Base-by-base conservation (phyloP, 2,888 invertebrate genomes). In the Norana najaformis region DNA sequence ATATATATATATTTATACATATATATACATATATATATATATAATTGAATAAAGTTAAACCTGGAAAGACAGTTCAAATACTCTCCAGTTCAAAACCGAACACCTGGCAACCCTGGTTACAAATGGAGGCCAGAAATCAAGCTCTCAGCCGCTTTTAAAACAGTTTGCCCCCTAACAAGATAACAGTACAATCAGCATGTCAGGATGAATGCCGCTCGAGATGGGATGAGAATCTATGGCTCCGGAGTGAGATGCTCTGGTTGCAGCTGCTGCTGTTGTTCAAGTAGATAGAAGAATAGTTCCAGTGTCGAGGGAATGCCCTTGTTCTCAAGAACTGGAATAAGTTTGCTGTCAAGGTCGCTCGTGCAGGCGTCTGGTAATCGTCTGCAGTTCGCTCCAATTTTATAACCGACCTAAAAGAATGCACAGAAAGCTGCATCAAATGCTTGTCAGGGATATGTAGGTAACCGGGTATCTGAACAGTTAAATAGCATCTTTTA, bases 341-440 rank as follows among this genome's bases (percentile, higher is more conserved):
- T 96, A 90, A 97, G 95, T 94, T 97, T 97, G 94, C 97, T 96
- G 95, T 97, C 97, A 93, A 97, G 95, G 93, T 97, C 96, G 93
- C 97, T 97, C 97, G 97, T 94, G 92, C 94, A 94, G 88, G 92
- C 90, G 89, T 94, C 93, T 14, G 94, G 93, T 90, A 94, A 91
- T 82, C 92, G 92, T 88, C 93, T 92, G 36, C 94, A 94, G 90
- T 93, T 93, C 11, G 97, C 96, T 37, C 97, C 97, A 35, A 97
- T 97, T 94, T 97, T 96, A 94, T 97, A 97, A 88, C 97, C 97
- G 91, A 97, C 97, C 97, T 97, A 88, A 18, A 91, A 47, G 85
- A 85, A 85, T 36, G 18, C 23, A 36, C 4, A 85, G 23, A 23
- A 85, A 85, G 34, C 23, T 5, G 34, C 14, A 36, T 37, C 3